Evolutionary conservation across 1,140 invertebrate genomes (phyloP).

Genomic region (Bombyx mandarina): DNA sequence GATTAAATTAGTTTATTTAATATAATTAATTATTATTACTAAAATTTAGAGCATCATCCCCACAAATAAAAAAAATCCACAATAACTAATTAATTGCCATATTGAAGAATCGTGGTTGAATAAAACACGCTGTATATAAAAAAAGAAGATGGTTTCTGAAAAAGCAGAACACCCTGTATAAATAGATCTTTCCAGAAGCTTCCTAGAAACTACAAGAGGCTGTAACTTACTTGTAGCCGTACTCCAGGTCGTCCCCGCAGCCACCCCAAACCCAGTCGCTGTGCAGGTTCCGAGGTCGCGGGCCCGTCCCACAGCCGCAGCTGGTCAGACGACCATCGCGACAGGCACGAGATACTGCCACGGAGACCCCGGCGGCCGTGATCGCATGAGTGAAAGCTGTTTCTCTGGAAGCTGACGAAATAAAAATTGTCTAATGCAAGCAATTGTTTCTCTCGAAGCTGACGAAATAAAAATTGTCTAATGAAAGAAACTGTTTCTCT

Average conservation of each 20-base stretch:
- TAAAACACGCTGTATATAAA: neutral
- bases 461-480: too few species aligned
- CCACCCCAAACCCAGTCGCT: conserved; percentile 97
- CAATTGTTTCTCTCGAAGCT: too few species aligned
- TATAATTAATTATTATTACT: too few species aligned
- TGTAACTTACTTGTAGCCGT: conserved; percentile 90
- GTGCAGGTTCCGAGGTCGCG: conserved; percentile 84
- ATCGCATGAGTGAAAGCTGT: conserved; percentile 93
- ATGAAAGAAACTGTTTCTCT: too few species aligned
- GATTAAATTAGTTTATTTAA: too few species aligned
- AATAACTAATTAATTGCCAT: too few species aligned
- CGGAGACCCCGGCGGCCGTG: conserved; percentile 89
- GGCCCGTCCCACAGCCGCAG: conserved; percentile 88
- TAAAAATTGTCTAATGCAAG: conserved; percentile 3
- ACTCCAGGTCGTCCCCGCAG: conserved; percentile 95
- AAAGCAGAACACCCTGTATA: neutral
- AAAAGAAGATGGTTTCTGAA: neutral
- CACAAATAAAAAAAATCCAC: too few species aligned
- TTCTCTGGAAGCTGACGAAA: conserved; percentile 85
- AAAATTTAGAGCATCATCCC: too few species aligned
- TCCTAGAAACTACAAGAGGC: neutral
- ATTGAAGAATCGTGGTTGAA: too few species aligned
- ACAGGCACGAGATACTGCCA: conserved; percentile 89
- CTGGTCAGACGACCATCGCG: conserved; percentile 89
- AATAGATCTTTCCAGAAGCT: neutral